Conservation (phyloP, 2,888 invertebrate genomes). For the Rhopalosiphum nymphaeae region DNA sequence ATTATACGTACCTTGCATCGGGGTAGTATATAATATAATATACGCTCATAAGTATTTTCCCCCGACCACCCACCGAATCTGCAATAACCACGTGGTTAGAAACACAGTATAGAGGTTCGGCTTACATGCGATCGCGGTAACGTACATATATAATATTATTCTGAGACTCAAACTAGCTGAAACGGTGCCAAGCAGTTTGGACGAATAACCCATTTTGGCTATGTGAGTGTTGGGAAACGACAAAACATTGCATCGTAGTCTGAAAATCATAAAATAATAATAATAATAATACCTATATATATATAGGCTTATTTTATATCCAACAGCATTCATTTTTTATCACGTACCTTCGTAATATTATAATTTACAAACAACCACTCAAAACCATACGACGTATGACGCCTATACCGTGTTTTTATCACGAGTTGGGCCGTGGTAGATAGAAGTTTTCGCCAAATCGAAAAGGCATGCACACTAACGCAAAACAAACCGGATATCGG, state of each 20-base stretch:
- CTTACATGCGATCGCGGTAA: background rate
- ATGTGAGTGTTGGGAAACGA: background rate
- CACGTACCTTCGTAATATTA: background rate
- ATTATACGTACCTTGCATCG: background rate
- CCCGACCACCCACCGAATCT: background rate
- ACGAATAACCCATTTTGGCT: conserved; percentile 12
- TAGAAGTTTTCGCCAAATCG: background rate
- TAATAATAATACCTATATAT: background rate
- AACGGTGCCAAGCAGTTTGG: background rate
- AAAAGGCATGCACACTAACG: background rate
- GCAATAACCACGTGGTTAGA: background rate
- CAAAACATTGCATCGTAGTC: background rate
- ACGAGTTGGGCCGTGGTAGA: background rate
- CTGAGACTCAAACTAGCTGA: background rate
- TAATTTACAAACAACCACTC: background rate
- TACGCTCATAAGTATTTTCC: background rate
- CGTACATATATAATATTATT: background rate
- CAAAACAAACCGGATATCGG: conserved; percentile 14
- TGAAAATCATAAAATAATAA: background rate
- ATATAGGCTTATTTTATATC: background rate
- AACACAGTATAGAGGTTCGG: background rate
- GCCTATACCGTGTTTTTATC: background rate
- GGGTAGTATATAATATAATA: background rate
- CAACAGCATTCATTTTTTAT: background rate
- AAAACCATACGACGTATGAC: background rate